These are phyloP conservation scores for Drosophila quadrilineata DNA, from an alignment of 1,140 invertebrate species.

Conservation along the genomic window DNA sequence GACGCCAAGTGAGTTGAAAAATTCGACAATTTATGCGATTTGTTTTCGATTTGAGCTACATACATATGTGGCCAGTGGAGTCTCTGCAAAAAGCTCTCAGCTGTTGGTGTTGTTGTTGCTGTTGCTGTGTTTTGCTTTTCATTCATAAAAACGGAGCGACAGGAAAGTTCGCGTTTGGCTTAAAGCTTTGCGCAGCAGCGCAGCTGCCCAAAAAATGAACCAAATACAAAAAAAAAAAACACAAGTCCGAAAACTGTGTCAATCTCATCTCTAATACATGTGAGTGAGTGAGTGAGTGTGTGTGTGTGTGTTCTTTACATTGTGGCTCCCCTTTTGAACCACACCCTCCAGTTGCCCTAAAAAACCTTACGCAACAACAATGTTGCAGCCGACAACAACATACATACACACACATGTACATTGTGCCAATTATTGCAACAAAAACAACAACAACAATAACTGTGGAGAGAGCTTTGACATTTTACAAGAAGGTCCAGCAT, in stretches of 20 bases:
- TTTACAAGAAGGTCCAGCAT: constrained; percentile 29
- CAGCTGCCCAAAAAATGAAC: constrained; percentile 50
- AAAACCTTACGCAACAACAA: constrained; percentile 77
- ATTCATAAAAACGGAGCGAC: constrained; percentile 62
- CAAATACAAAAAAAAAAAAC: no score
- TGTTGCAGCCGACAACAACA: no score
- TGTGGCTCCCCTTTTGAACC: constrained; percentile 59
- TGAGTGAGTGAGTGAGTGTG: constrained; percentile 1
- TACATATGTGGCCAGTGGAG: no score
- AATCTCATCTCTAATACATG: constrained; percentile 43
- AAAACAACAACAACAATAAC: constrained; percentile 15
- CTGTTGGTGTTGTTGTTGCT: constrained; percentile 18
- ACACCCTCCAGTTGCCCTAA: constrained; percentile 76
- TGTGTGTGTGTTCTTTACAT: constrained; percentile 27
- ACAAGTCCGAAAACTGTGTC: constrained; percentile 51
- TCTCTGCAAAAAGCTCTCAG: constrained; percentile 35
- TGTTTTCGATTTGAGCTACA: neutral
- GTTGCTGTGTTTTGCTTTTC: constrained; percentile 30
- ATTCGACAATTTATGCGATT: no score
- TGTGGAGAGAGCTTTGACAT: constrained; percentile 27
- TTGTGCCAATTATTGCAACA: constrained; percentile 54
- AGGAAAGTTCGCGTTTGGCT: constrained; percentile 30
- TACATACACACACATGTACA: no score
- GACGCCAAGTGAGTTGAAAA: no score
- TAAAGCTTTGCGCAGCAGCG: constrained; percentile 51